Evolutionary conservation across 2,888 invertebrate genomes (phyloP), one percentile per base, ranked within the genome.

Genomic region (Eilema caniola): DNA sequence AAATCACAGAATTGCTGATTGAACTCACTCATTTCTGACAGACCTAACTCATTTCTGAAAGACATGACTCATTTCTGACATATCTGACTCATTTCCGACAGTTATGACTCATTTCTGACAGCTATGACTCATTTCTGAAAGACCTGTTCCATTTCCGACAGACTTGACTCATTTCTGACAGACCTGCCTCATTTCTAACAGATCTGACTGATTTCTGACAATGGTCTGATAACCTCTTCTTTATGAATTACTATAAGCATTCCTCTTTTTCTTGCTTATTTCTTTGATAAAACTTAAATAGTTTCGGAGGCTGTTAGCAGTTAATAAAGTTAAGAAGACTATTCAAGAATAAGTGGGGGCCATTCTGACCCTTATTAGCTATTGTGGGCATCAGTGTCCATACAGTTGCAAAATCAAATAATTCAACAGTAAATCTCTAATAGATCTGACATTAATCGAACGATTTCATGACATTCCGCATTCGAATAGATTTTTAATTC

Each of bases 191-290:
- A 41, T 14, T 41, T 41, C 41, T 41, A 16, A 16, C 16, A 16
- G 41, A 41, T 3, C 0, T 41, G 41, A 37, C 12, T 37, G 12
- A 37, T 37, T 62, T 16, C 37, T 62, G 37, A 62, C 33, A 4
- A 12, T 37, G 37, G 8, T 16, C 33, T 28, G 8, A 16, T 62
- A 37, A 37, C 41, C 24, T 33, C 1, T 23, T n/a, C 8, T 24
- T 37, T 23, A 62, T 23, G 33, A 62, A 37, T 23, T 62, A 37
- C 24, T 31, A 16, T 37, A 62, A 24, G 41, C 62, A 62, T 62
- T 62, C 37, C 62, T 41, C 53, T 53, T n/a, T 53, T 47, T 47
- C 47, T 16, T 20, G 20, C 2, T 47, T 20, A 1, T 47, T 47
- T 47, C 47, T 53, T 53, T 53, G 53, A 8, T n/a, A 53, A 10